Evolutionary conservation across 2,113 vertebrate species (phyloP), one percentile per base, ranked within the genome.

Genomic region (Galeopterus variegatus): DNA sequence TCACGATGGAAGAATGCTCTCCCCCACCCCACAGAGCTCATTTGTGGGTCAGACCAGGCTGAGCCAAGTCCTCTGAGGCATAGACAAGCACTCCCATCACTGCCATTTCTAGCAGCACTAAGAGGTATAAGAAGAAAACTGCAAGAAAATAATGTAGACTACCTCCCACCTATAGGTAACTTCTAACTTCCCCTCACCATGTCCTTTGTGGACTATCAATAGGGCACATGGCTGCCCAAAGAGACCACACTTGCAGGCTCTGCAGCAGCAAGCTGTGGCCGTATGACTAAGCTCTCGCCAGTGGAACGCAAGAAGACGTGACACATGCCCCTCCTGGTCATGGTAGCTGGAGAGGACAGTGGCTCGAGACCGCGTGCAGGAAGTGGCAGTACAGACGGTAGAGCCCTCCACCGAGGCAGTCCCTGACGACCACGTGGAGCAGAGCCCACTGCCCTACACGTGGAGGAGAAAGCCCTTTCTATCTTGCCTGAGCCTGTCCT

Each of bases 391-490:
- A 67, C 24, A 41, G 41, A 36, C 7, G 10, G 23, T 18, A 31
- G 10, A 58, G 36, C 41, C 21, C 28, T 36, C 50, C 12, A 19
- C n/a, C 2, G 45, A 36, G 1, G 6, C 67, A 28, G n/a, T 24
- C 69, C 54, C 69, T 3, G 28, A 18, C 0, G 8, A 56, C 54
- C 19, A 14, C 0, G 8, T 45, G 65, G 28, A 70, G 10, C n/a
- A n/a, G 5, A 67, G 48, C 19, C 79, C 79, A 28, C 18, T 5
- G 56, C 7, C 14, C 23, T 5, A 3, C 0, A 0, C 0, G 17
- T 33, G 6, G 19, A 23, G 80, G 8, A 50, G 8, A 67, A 58
- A 24, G 11, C 26, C 15, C 54, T 17, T 13, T 65, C 65, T n/a
- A 52, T 6, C 62, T 65, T 45, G 17, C 33, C 21, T 50, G 50